Percentiles rank a stretch among this genome's conserved stretches.
Conservation (phyloP, 2,113 vertebrate genomes). For the Clinocottus analis region DNA sequence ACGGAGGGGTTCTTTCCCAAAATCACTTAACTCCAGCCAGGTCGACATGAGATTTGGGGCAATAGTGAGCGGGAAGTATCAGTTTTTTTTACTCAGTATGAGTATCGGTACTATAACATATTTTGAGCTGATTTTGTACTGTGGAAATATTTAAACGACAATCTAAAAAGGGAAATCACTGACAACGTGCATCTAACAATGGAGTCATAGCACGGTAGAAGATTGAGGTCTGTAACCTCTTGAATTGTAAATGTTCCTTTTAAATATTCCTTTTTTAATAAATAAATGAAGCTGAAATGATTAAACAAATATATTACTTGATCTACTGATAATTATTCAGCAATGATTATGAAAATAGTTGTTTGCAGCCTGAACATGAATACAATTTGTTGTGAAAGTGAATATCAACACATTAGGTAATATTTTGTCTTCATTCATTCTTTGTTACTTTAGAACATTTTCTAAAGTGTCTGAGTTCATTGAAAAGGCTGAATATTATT, state of each 20-base stretch:
- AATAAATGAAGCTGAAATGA: background rate
- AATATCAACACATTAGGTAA: background rate
- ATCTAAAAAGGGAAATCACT: background rate
- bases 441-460: background rate
- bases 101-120: background rate
- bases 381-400: background rate
- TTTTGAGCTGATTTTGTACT: background rate
- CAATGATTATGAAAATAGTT: too few species aligned
- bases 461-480: too few species aligned
- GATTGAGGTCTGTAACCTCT: background rate
- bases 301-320: background rate
- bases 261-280: background rate
- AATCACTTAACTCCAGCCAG: background rate
- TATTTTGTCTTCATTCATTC: background rate
- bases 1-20: background rate
- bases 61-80: background rate
- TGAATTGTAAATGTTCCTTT: background rate
- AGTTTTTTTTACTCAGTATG: background rate
- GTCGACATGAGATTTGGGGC: background rate
- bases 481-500: background rate
- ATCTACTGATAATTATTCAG: too few species aligned
- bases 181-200: background rate
- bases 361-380: background rate
- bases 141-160: background rate
- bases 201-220: background rate